Base-by-base conservation (phyloP, 1,140 invertebrate species). In the Cecropterus lyciades region DNA sequence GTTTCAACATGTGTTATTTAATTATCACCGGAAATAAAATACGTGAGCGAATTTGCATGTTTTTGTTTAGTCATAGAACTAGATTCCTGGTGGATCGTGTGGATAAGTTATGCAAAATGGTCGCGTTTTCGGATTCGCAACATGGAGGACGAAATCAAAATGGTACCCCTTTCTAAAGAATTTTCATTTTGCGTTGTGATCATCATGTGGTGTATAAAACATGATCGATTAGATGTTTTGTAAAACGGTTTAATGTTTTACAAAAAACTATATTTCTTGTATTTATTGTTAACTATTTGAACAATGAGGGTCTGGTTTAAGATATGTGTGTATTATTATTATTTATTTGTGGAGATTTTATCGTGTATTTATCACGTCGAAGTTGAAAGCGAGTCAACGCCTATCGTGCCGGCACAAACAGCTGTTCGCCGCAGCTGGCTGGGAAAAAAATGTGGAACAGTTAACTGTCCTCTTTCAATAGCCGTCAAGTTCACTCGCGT, bases 91-190 rank as follows among this genome's bases (percentile, higher is more conserved):
- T 27, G 17, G 15, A 46, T 53, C 40, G 14, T 37, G 20, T 27
- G 20, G 48, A 63, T 65, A 67, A 65, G 64, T 49, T 69, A 69
- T 80, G 80, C 79, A 85, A 87, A 86, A 85, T 88, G 78, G 82
- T 87, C 79, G 84, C 82, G 73, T 75, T 85, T 86, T 82, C 69
- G 65, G 79, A 89, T 87, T 87, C 77, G 86, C 89, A 92, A 92
- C 80, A 92, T 92, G 89, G 89, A 84, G 87, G 89, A 89, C 86
- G 79, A 85, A 89, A 83, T 86, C 89, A 92, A 92, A 92, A 92
- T 92, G 89, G 89, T 89, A 86, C 84, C 87, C 79, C 76, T 78
- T 82, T 75, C 73, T 70, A 77, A 69, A 69, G 27, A 66, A 71
- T 48, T 79, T 75, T 76, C 71, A 69, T 30, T 30, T 82, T 77